Conservation (phyloP, 2,797 vertebrate genomes). For the Phoxinus dragarum region DNA sequence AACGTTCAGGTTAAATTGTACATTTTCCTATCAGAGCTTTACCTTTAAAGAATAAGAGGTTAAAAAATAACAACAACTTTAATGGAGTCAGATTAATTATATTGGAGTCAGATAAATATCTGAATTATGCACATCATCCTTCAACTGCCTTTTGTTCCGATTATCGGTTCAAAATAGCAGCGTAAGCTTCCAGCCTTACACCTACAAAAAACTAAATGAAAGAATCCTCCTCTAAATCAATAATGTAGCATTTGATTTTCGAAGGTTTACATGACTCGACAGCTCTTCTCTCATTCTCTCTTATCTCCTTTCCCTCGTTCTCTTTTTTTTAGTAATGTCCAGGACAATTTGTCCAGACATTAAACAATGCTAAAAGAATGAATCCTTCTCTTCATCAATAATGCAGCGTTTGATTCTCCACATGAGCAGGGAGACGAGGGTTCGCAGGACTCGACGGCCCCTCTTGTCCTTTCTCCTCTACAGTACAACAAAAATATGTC, state of each 20-base stretch:
- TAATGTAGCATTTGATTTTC: not conserved
- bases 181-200: too few species aligned
- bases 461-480: not conserved
- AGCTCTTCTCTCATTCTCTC: not conserved
- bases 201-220: slow-evolving; percentile 38
- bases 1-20: too few species aligned
- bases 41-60: too few species aligned
- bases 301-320: not conserved
- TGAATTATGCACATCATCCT: too few species aligned
- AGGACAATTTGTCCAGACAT: slow-evolving; percentile 50
- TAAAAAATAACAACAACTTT: too few species aligned
- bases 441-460: not conserved
- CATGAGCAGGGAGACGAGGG: not conserved
- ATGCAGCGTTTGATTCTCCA: not conserved
- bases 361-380: slow-evolving; percentile 30
- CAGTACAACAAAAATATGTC: not conserved
- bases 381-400: slow-evolving; percentile 24
- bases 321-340: slow-evolving; percentile 52
- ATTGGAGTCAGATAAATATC: too few species aligned
- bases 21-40: too few species aligned
- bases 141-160: too few species aligned
- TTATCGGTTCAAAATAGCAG: too few species aligned
- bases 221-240: slow-evolving; percentile 14
- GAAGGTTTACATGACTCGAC: not conserved
- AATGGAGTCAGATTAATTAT: too few species aligned